phyloP scores from a whole-genome alignment of 2,888 invertebrate species.

The Drosophila kokeensis region DNA sequence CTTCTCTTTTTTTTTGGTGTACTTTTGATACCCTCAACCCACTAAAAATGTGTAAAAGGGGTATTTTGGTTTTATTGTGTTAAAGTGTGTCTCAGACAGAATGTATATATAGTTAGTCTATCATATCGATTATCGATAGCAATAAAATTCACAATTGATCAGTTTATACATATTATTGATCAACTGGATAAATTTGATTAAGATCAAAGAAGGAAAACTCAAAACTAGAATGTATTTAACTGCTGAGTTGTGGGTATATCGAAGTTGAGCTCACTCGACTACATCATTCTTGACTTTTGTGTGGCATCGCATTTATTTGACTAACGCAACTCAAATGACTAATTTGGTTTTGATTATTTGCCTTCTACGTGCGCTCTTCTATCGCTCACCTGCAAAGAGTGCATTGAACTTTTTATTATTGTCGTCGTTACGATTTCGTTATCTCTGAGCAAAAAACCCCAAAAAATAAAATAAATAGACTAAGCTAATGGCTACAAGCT shows the following conservation, averaged over 20 bases:
- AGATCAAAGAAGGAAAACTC: background rate
- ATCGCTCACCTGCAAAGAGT: slow-evolving; percentile 21
- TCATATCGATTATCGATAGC: background rate
- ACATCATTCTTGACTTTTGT: background rate
- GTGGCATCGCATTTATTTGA: slow-evolving; percentile 29
- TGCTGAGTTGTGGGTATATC: background rate
- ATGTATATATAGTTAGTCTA: background rate
- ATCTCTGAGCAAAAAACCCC: slow-evolving; percentile 20
- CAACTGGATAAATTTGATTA: background rate
- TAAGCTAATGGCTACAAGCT: slow-evolving; percentile 4
- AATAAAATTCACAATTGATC: background rate
- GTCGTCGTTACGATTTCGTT: slow-evolving; percentile 18
- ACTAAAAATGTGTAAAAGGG: background rate
- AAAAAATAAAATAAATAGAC: background rate
- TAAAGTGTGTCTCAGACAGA: background rate
- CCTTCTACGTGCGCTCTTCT: slow-evolving; percentile 22
- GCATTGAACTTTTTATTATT: slow-evolving; percentile 42
- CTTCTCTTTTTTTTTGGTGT: background rate
- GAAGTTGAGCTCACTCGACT: background rate
- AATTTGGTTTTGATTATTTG: slow-evolving; percentile 71
- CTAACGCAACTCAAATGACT: slow-evolving; percentile 59
- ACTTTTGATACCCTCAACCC: background rate
- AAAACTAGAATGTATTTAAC: background rate
- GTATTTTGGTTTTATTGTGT: background rate
- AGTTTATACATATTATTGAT: background rate